Conservation (phyloP, 2,888 invertebrate species). For the Ectobius pallidus region DNA sequence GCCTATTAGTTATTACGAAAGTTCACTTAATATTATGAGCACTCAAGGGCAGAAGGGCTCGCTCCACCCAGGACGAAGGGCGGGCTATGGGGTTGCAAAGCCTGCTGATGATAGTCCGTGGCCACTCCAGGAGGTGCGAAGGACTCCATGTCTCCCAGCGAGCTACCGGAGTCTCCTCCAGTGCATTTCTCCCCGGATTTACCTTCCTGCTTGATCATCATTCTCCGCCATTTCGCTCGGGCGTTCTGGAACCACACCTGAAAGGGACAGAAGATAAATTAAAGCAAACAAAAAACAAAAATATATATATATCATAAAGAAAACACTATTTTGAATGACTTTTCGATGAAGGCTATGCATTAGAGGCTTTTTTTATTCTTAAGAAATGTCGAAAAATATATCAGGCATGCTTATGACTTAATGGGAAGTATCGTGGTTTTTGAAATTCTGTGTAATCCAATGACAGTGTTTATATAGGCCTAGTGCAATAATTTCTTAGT, state of each 20-base stretch:
- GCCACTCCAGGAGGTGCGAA: slow-evolving; percentile 44
- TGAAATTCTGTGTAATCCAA: too few species aligned
- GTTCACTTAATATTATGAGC: slow-evolving; percentile 54
- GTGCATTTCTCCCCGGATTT: slow-evolving; percentile 73
- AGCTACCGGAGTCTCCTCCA: slow-evolving; percentile 64
- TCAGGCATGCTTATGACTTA: too few species aligned
- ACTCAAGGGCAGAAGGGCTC: slow-evolving; percentile 75
- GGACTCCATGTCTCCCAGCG: slow-evolving; percentile 63
- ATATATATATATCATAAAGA: too few species aligned
- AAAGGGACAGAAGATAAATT: slow-evolving; percentile 55
- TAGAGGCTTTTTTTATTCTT: too few species aligned
- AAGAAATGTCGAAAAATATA: too few species aligned
- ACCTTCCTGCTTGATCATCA: slow-evolving; percentile 82
- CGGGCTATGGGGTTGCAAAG: slow-evolving; percentile 72
- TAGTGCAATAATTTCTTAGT: too few species aligned
- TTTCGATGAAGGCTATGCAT: too few species aligned
- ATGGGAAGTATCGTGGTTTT: too few species aligned
- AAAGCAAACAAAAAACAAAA: background rate
- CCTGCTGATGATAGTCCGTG: slow-evolving; percentile 48
- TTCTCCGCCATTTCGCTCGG: slow-evolving; percentile 90
- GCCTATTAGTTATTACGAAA: too few species aligned
- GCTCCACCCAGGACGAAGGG: slow-evolving; percentile 72
- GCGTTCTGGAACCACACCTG: slow-evolving; percentile 98
- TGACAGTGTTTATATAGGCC: too few species aligned
- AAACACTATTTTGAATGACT: too few species aligned